Base-by-base conservation (phyloP, 2,888 invertebrate species). In the Malthinus seriepunctatus region DNA sequence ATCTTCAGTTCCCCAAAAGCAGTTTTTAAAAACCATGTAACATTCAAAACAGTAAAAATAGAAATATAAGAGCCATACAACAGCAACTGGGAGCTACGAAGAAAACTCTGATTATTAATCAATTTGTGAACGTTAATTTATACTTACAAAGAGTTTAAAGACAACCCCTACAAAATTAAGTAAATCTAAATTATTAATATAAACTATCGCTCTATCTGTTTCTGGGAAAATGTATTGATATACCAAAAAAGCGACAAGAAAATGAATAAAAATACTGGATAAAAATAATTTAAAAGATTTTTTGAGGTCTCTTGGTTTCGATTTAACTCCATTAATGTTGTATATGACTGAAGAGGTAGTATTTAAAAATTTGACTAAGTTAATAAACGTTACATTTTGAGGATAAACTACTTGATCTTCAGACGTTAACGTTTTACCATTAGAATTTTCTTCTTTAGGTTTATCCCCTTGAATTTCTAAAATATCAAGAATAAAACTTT, bases 41-140 rank as follows among this genome's bases (percentile, higher is more conserved):
- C 10, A 51, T 14, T 31, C 9, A 38, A 51, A 45, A 15, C 14
- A 14, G 15, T 51, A 47, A 31, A 10, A 31, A 9, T 56, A 44
- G n/a, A 51, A 56, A 23, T 10, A 51, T 5, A 33, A n/a, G 3
- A 51, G 3, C 56, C 56, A 56, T 1, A 31, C 6, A 3, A 51
- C 1, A 8, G 23, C 14, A 14, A 37, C 33, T 8, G 51, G 51
- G n/a, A 51, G n/a, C 56, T 56, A 14, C 8, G 37, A 56, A 37
- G 2, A 9, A 9, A 35, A 32, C 23, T 23, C 23, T 2, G 3
- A 5, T 23, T 3, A 23, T 23, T 23, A 23, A 23, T 23, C 2
- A 23, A 5, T 42, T 39, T 0, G 1, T n/a, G 12, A 9, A n/a
- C 0, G 4, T 2, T 1, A 2, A 5, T 23, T 23, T 23, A n/a